Conservation (phyloP, 2,797 vertebrate genomes). For the Sparidentex hasta region DNA sequence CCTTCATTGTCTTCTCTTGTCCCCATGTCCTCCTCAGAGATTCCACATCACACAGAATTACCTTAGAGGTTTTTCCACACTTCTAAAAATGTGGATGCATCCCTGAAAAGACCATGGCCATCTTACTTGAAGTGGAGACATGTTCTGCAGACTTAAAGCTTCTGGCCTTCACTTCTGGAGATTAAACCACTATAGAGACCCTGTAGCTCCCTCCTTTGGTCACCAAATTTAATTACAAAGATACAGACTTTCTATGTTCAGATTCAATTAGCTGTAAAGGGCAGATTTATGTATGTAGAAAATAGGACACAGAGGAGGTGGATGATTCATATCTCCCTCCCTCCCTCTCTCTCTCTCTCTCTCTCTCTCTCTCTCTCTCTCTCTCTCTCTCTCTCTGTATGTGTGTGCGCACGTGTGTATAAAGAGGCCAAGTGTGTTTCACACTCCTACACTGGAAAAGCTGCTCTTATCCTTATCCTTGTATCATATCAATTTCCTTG, state of each 20-base stretch:
- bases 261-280: conserved; percentile 21
- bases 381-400: background rate
- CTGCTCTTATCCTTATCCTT: background rate
- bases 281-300: conserved; percentile 16
- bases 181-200: background rate
- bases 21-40: background rate
- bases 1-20: background rate
- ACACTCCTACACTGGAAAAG: conserved; percentile 23
- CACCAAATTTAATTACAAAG: background rate
- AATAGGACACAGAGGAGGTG: conserved; percentile 19
- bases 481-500: background rate
- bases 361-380: no score
- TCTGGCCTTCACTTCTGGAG: no score
- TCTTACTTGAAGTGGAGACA: no score
- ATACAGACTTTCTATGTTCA: background rate
- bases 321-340: conserved; percentile 22
- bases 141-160: no score
- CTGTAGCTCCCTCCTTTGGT: conserved; percentile 34
- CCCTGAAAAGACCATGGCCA: no score
- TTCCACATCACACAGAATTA: conserved; percentile 5
- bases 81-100: no score
- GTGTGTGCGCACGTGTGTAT: conserved; percentile 21
- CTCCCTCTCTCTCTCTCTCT: background rate
- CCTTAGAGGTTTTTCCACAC: no score
- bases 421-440: conserved; percentile 17